These are phyloP conservation scores for Ceraclea dissimilis DNA, from an alignment of 2,888 invertebrate genomes.

Conservation along the genomic window DNA sequence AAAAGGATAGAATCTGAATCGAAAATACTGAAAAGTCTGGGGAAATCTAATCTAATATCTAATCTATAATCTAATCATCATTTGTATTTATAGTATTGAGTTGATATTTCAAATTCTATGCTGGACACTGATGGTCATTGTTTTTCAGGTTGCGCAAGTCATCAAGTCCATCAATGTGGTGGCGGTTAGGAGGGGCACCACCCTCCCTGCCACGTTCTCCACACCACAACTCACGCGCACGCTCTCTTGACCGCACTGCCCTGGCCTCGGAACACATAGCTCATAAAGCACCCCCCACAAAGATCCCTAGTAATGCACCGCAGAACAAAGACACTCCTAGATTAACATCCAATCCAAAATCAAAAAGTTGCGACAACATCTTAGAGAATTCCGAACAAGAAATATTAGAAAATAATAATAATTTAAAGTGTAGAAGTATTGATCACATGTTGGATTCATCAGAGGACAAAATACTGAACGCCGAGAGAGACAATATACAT, in stretches of 20 bases:
- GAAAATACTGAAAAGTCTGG: no score
- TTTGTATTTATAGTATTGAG: no score
- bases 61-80: no score
- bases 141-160: slow-evolving; percentile 55
- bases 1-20: no score
- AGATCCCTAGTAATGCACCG: slow-evolving; percentile 32
- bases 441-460: slow-evolving; percentile 29
- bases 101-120: no score
- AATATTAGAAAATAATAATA: slow-evolving; percentile 9
- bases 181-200: slow-evolving; percentile 37
- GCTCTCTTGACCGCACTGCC: slow-evolving; percentile 32
- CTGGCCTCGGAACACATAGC: slow-evolving; percentile 32
- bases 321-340: slow-evolving; percentile 40
- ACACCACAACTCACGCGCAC: slow-evolving; percentile 33
- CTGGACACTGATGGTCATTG: no score
- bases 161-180: slow-evolving; percentile 55
- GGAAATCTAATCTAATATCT: no score
- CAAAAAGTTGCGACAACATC: slow-evolving; percentile 34
- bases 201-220: slow-evolving; percentile 31
- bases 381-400: slow-evolving; percentile 20
- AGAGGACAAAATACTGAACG: background rate
- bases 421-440: slow-evolving; percentile 30
- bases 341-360: slow-evolving; percentile 32
- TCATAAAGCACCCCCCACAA: slow-evolving; percentile 32
- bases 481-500: background rate